phyloP scores from a whole-genome alignment of 2,888 invertebrate genomes.

The Drosophila stalkeri region DNA sequence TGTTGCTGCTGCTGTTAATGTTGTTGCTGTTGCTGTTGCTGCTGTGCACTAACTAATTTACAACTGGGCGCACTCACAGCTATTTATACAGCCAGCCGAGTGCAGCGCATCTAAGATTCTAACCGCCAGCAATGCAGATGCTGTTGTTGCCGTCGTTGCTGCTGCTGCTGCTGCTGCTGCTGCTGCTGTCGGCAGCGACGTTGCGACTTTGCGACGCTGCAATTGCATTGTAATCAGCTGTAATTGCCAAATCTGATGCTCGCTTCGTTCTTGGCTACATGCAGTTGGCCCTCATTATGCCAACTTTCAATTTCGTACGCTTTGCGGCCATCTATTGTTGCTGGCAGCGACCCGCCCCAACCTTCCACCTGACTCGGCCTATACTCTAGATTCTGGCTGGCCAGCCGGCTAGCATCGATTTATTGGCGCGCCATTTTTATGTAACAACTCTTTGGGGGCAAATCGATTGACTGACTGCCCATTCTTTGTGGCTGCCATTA shows the following conservation, averaged over 20 bases:
- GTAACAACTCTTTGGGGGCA: slow-evolving; percentile 51
- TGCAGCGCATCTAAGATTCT: slow-evolving; percentile 67
- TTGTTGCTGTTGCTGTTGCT: slow-evolving; percentile 43
- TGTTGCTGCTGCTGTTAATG: slow-evolving; percentile 17
- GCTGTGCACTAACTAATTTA: slow-evolving; percentile 74
- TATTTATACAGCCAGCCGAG: slow-evolving; percentile 63
- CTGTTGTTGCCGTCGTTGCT: slow-evolving; percentile 8
- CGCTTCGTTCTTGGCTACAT: slow-evolving; percentile 29
- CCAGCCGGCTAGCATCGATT: slow-evolving; percentile 35
- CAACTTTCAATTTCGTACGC: slow-evolving; percentile 75
- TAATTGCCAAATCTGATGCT: slow-evolving; percentile 71
- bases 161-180: slow-evolving; percentile 19
- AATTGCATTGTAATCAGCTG: slow-evolving; percentile 67
- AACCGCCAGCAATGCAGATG: slow-evolving; percentile 35
- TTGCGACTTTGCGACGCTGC: not conserved
- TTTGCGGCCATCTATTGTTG: slow-evolving; percentile 37
- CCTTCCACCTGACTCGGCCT: not conserved
- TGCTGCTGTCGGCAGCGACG: slow-evolving; percentile 1
- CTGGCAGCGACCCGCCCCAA: slow-evolving; percentile 29
- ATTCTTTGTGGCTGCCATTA: slow-evolving; percentile 50
- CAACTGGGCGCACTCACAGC: slow-evolving; percentile 66
- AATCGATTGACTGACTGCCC: slow-evolving; percentile 60
- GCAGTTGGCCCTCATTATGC: slow-evolving; percentile 62
- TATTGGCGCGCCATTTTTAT: slow-evolving; percentile 66
- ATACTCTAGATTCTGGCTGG: slow-evolving; percentile 24